phyloP scores from a whole-genome alignment of 2,888 invertebrate genomes.

The Bugula neritina region DNA sequence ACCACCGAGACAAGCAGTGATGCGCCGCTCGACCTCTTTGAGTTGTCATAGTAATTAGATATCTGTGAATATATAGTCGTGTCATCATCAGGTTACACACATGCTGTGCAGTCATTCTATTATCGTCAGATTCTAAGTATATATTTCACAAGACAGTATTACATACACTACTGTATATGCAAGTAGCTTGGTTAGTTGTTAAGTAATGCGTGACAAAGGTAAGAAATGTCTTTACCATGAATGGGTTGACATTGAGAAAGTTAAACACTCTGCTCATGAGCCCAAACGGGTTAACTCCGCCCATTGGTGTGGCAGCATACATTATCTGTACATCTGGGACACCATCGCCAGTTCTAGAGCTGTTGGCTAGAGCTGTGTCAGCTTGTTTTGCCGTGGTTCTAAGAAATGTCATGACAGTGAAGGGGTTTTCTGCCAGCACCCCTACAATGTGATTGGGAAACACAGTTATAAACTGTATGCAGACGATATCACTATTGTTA shows the following conservation, averaged over 20 bases:
- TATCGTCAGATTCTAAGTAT: too few relatives aligned
- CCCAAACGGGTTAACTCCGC: neutral
- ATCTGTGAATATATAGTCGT: too few relatives aligned
- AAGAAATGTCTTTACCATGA: neutral
- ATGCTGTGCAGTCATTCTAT: too few relatives aligned
- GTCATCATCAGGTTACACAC: too few relatives aligned
- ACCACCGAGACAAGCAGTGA: neutral
- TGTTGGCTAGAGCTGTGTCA: neutral
- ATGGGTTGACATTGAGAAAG: neutral
- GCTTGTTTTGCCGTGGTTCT: too few relatives aligned
- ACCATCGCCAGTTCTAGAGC: neutral
- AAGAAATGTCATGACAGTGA: slow-evolving; percentile 10
- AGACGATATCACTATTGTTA: too few relatives aligned
- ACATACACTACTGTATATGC: too few relatives aligned
- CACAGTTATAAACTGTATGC: neutral
- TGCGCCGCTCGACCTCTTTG: slow-evolving; percentile 27
- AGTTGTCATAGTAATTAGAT: slow-evolving; percentile 28
- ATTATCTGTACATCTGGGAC: neutral
- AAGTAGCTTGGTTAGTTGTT: too few relatives aligned
- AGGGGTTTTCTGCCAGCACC: neutral
- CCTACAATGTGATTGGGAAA: neutral
- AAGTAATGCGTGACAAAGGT: too few relatives aligned
- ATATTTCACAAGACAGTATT: too few relatives aligned
- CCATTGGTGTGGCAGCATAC: slow-evolving; percentile 10
- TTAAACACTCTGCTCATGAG: neutral